phyloP scores from a whole-genome alignment of 1,140 invertebrate genomes.

The Gonatopus flavifemur region DNA sequence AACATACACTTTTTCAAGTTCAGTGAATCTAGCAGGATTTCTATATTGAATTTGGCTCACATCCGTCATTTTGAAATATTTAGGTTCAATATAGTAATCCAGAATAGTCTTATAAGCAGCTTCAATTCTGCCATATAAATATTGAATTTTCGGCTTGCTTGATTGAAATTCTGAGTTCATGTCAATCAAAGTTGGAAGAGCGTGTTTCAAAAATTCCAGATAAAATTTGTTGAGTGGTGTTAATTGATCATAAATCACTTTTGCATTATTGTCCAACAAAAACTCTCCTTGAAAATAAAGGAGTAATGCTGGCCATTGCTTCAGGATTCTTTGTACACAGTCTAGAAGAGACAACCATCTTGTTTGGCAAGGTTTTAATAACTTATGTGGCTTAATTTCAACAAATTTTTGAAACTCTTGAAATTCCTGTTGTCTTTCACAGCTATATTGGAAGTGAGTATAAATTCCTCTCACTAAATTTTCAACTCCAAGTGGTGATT shows the following conservation, averaged over 20 bases:
- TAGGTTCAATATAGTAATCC: conserved; percentile 20
- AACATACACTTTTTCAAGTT: conserved; percentile 15
- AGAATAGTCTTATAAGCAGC: conserved; percentile 17
- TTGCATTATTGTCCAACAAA: conserved; percentile 12
- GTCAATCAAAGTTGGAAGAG: conserved; percentile 9
- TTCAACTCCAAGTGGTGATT: conserved; percentile 30
- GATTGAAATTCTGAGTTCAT: conserved; percentile 21
- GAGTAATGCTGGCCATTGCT: conserved; percentile 17
- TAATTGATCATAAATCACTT: conserved; percentile 7
- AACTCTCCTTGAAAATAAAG: conserved; percentile 17
- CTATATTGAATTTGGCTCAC: conserved; percentile 12
- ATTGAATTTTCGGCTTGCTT: conserved; percentile 16
- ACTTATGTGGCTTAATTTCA: no score
- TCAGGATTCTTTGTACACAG: conserved; percentile 16
- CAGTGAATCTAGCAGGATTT: conserved; percentile 10
- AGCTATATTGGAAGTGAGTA: conserved; percentile 6
- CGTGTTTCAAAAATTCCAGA: conserved; percentile 15
- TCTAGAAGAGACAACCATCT: conserved; percentile 6
- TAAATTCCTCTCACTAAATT: conserved; percentile 25
- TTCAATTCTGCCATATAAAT: conserved; percentile 12
- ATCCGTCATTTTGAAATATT: conserved; percentile 9
- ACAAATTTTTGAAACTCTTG: no score
- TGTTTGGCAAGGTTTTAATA: neutral
- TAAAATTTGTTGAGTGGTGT: conserved; percentile 1
- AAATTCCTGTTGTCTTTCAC: no score